These are phyloP conservation scores for Adineta ricciae DNA, from an alignment of 2,888 invertebrate species.

Conservation along the genomic window DNA sequence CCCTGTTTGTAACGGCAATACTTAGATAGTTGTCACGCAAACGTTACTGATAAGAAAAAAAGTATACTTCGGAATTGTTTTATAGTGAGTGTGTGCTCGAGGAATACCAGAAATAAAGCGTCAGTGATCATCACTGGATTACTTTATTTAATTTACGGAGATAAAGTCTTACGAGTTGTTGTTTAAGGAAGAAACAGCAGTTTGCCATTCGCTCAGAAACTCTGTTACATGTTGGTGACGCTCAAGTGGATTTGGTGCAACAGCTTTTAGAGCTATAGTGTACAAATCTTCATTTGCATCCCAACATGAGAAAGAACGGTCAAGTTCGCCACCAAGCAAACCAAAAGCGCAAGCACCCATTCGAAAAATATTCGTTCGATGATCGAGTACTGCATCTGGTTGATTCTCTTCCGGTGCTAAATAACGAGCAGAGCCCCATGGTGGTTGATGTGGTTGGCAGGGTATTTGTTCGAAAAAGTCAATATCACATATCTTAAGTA, in stretches of 20 bases:
- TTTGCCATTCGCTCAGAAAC: neutral
- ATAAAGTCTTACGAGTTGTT: too few relatives aligned
- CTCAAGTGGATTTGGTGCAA: neutral
- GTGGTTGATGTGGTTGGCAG: neutral
- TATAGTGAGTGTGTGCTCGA: too few relatives aligned
- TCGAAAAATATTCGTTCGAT: neutral
- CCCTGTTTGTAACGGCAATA: too few relatives aligned
- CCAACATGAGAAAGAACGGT: neutral
- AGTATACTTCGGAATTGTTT: too few relatives aligned
- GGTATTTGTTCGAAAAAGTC: neutral
- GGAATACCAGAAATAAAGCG: too few relatives aligned
- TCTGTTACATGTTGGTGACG: neutral
- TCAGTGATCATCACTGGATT: too few relatives aligned
- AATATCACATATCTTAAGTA: neutral
- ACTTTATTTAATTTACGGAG: too few relatives aligned
- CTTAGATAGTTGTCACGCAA: too few relatives aligned
- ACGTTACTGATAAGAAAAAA: too few relatives aligned
- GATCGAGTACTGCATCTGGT: neutral
- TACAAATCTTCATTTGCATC: neutral
- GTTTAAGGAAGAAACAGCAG: too few relatives aligned
- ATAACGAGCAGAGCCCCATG: neutral
- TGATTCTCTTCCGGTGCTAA: neutral
- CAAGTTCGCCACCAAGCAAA: neutral
- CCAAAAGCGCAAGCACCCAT: constrained; percentile 4
- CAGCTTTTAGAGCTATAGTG: neutral